Conservation (phyloP, 2,888 invertebrate genomes). For the Eupithecia tripunctaria region DNA sequence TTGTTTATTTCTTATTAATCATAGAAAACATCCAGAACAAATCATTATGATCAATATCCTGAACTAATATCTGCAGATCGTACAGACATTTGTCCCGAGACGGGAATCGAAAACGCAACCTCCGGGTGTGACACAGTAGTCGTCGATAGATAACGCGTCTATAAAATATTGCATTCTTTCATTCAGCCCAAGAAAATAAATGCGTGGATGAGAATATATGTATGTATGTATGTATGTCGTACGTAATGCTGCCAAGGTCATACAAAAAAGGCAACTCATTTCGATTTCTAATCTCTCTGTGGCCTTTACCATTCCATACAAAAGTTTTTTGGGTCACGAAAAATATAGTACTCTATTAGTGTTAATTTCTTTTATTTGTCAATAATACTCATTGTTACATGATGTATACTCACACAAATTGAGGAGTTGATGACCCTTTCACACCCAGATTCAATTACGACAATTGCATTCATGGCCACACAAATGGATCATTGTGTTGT, state of each 20-base stretch:
- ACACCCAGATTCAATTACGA: constrained; percentile 7
- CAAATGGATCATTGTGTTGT: constrained; percentile 22
- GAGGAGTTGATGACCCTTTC: background rate
- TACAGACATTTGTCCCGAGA: too few species aligned
- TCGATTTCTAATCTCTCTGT: background rate
- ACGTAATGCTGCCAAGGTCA: background rate
- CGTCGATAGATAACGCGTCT: too few species aligned
- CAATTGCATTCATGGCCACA: constrained; percentile 2
- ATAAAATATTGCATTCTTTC: too few species aligned
- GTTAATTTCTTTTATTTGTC: background rate
- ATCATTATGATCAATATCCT: too few species aligned
- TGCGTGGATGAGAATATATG: background rate
- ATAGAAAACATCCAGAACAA: too few species aligned
- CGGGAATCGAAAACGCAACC: too few species aligned
- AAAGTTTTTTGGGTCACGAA: background rate
- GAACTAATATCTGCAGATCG: too few species aligned
- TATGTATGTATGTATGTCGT: too few species aligned
- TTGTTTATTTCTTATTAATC: too few species aligned
- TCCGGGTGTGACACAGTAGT: too few species aligned
- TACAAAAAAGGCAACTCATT: background rate
- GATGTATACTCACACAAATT: constrained; percentile 2
- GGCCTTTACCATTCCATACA: background rate
- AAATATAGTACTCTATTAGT: background rate
- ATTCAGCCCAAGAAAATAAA: too few species aligned
- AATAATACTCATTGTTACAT: background rate